Evolutionary conservation across 64 coral and sea anemone genomes (phyloP), one percentile per base, ranked within the genome.

Genomic region (Acropora yongei): DNA sequence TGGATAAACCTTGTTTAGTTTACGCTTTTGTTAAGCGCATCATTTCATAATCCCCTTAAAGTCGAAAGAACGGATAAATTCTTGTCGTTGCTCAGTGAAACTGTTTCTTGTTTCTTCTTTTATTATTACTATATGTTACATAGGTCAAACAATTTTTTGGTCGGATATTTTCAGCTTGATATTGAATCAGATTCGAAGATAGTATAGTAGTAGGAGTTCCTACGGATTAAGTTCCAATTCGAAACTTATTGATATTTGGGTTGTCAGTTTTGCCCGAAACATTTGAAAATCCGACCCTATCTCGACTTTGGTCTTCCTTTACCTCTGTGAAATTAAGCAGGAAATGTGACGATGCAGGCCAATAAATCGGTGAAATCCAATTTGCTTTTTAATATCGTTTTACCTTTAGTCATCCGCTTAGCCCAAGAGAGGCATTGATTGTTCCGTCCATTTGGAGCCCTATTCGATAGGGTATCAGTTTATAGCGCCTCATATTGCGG

Each of bases 281-380:
- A 74, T 6, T 6, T 39, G 30, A 1, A 2, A 3, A 74, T 9
- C 18, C 30, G 17, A n/a, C 71, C 5, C 71, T 18, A 44, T 45
- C 74, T 13, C 40, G 16, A 41, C 10, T 44, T 2, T 3, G 2
- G 3, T 78, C 75, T 78, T 19, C 44, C 45, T 78, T 78, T 1
- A 7, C 7, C 44, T 44, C 74, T 48, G 0, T 10, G 10, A 0
- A 17, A 44, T 48, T 11, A 7, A 46, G 45, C 44, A 78, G 75
- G 75, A 78, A 78, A 78, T 46, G 45, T 48, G 75, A 10, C 47
- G 44, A 42, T 7, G 3, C 17, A 78, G 30, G 6, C 73, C 10
- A 48, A 18, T 45, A 45, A 45, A 76, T 16, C 41, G 10, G 46
- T 76, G 10, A 78, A 78, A 78, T 78, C 75, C 75, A 78, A 78